A percentile compares a stretch with the other conserved stretches of the same genome.
Conservation (phyloP, 2,113 vertebrate species). For the Anser cygnoides region DNA sequence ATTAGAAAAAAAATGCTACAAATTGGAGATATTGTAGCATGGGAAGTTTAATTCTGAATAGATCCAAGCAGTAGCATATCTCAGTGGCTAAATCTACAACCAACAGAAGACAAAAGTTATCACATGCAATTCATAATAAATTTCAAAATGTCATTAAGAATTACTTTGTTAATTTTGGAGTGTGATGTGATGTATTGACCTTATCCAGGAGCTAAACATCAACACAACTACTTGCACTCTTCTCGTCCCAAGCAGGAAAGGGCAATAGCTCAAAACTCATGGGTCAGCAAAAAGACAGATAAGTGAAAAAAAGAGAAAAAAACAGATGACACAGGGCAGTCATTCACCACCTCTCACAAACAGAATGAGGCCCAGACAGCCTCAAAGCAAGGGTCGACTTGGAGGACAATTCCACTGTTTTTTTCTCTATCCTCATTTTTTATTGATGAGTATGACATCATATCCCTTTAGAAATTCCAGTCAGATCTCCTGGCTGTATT, state of each 20-base stretch:
- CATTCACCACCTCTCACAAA: not conserved
- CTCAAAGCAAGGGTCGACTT: not conserved
- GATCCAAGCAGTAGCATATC: not conserved
- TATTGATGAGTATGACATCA: too few species aligned
- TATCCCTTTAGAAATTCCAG: too few species aligned
- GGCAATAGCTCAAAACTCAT: not conserved
- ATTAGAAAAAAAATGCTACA: not conserved
- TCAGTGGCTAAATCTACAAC: not conserved
- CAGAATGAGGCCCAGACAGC: not conserved
- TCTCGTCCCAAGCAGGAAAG: not conserved
- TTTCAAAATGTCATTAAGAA: not conserved
- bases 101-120: not conserved
- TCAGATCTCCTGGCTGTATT: too few species aligned
- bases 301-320: not conserved
- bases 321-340: not conserved
- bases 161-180: not conserved
- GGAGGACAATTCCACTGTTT: not conserved
- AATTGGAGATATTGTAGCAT: not conserved
- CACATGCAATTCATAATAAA: not conserved
- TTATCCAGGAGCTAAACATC: not conserved
- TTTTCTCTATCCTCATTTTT: not conserved
- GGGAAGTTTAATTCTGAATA: not conserved
- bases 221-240: not conserved
- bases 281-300: not conserved
- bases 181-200: not conserved